A percentile compares a stretch with the other conserved stretches of the same genome.
These are phyloP conservation scores for Drosophila burlai DNA, from an alignment of 1,140 invertebrate genomes.

Conservation along the genomic window DNA sequence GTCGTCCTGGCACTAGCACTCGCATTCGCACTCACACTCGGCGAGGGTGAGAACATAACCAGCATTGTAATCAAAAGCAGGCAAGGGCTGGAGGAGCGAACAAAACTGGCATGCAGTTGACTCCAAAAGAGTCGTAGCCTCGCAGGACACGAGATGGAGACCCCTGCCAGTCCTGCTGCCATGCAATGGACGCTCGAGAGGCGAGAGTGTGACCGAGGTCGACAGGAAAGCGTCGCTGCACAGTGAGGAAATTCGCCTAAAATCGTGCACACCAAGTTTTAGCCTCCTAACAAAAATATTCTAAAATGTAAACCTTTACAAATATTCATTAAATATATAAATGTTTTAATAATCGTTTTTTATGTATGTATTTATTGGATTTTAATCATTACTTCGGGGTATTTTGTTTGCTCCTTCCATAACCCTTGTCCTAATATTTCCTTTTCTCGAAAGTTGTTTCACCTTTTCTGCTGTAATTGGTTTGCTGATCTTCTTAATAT, in stretches of 20 bases:
- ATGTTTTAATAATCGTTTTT: no score
- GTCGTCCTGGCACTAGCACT: conserved; percentile 1
- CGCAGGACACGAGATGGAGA: conserved; percentile 30
- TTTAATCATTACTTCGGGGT: background rate
- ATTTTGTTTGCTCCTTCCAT: background rate
- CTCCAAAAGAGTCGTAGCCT: conserved; percentile 66
- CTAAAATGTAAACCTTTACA: background rate
- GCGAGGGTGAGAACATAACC: conserved; percentile 53
- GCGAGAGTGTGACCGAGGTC: conserved; percentile 63
- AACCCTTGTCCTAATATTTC: no score
- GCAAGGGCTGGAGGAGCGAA: conserved; percentile 66
- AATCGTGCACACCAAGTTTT: background rate
- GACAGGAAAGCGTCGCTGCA: conserved; percentile 25
- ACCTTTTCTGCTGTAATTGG: background rate
- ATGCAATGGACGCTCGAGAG: conserved; percentile 71
- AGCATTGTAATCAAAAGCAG: conserved; percentile 82
- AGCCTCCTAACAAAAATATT: background rate
- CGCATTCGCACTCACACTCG: conserved; percentile 7
- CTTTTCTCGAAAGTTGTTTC: background rate
- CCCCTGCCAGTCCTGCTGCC: conserved; percentile 25
- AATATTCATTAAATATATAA: background rate
- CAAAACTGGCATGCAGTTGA: conserved; percentile 77
- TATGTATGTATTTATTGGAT: no score
- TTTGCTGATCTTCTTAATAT: background rate
- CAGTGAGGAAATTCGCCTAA: background rate